These are phyloP conservation scores for Urocynchramus pylzowi DNA, from an alignment of 2,113 vertebrate genomes.

Conservation along the genomic window DNA sequence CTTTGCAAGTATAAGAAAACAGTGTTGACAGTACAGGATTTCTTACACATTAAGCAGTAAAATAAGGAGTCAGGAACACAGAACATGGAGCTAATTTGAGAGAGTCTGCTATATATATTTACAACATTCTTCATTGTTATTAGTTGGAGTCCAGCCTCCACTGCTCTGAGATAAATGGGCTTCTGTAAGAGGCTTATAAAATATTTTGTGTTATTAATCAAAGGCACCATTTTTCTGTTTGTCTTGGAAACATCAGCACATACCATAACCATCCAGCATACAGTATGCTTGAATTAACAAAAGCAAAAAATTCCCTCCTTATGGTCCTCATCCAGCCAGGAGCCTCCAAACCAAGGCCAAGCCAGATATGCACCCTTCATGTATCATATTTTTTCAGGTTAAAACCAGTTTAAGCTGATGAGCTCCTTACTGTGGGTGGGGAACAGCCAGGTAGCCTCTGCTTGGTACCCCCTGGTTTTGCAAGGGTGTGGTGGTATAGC, in stretches of 20 bases:
- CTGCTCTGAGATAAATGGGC: background rate
- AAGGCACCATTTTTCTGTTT: constrained; percentile 45
- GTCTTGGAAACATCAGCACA: background rate
- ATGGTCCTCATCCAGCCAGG: background rate
- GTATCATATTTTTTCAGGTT: background rate
- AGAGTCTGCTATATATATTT: background rate
- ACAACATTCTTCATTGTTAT: background rate
- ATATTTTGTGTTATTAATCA: background rate
- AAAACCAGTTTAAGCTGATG: background rate
- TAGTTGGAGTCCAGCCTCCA: background rate
- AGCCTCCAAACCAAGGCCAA: background rate
- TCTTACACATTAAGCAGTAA: background rate
- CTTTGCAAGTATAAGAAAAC: background rate
- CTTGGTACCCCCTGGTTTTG: background rate
- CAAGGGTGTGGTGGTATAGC: background rate
- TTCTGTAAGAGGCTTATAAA: constrained; percentile 1
- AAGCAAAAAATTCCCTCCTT: background rate
- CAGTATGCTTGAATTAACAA: background rate
- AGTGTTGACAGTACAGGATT: background rate
- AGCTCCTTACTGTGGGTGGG: background rate
- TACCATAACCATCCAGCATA: background rate
- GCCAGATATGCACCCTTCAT: background rate
- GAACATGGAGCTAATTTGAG: background rate
- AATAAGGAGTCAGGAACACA: background rate
- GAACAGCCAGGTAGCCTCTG: background rate